Evolutionary conservation across 2,113 vertebrate genomes (phyloP).

Genomic region (Neogale vison): DNA sequence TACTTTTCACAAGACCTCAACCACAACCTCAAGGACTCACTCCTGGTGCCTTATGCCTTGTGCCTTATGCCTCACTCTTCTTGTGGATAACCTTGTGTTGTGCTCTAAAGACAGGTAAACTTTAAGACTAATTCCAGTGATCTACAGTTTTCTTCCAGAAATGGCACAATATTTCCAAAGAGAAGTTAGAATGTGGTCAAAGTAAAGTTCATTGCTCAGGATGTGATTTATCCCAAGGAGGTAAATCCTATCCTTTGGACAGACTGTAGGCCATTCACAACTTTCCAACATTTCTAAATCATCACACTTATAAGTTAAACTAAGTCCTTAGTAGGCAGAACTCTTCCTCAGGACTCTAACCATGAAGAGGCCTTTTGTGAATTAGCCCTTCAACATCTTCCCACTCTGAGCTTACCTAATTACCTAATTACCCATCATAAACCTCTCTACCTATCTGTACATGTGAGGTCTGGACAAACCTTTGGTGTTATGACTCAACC

Average conservation of each 20-base stretch:
- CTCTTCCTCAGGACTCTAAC: not conserved
- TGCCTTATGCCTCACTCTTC: not conserved
- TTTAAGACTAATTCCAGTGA: not conserved
- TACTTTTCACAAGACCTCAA: not conserved
- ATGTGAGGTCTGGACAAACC: not conserved
- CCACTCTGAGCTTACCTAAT: not conserved
- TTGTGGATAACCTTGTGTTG: not conserved
- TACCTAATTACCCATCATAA: not conserved
- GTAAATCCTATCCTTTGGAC: not conserved
- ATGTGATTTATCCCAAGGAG: not conserved
- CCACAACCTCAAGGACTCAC: not conserved
- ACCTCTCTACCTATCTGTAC: not conserved
- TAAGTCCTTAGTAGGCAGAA: not conserved
- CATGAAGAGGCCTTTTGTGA: conserved; percentile 17
- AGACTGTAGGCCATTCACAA: not conserved
- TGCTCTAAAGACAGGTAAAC: not conserved
- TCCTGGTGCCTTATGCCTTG: no score
- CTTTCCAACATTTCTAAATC: not conserved
- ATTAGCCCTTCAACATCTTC: not conserved
- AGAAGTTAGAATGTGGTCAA: conserved; percentile 5
- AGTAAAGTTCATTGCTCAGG: not conserved
- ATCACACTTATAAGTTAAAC: not conserved
- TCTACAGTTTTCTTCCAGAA: not conserved
- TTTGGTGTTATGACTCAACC: not conserved
- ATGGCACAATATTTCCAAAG: not conserved